Conservation (phyloP, 1,140 invertebrate genomes). For the Pogonomyrmex barbatus region DNA sequence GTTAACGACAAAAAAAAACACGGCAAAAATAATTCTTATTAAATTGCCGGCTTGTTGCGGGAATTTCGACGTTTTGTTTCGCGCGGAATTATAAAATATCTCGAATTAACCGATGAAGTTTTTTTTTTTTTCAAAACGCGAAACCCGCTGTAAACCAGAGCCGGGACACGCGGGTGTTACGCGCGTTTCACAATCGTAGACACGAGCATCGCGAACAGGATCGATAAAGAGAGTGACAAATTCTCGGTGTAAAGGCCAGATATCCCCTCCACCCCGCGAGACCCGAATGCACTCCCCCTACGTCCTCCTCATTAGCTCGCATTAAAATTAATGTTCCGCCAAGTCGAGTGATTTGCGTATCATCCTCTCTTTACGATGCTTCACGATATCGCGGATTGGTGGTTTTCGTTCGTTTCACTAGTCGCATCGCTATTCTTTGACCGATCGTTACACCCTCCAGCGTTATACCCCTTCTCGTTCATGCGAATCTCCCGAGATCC, state of each 20-base stretch:
- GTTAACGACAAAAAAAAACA: conserved; percentile 43
- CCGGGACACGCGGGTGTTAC: neutral
- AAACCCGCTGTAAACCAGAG: neutral
- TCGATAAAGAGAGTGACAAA: conserved; percentile 44
- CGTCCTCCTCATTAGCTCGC: conserved; percentile 29
- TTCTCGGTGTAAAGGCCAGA: neutral
- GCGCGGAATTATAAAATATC: conserved; percentile 33
- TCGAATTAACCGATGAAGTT: conserved; percentile 27
- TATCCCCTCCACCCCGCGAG: neutral
- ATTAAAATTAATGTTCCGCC: conserved; percentile 52
- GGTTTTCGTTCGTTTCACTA: neutral
- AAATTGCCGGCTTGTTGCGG: conserved; percentile 43
- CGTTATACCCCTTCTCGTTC: neutral
- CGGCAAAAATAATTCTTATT: conserved; percentile 52
- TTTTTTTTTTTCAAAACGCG: conserved; percentile 35
- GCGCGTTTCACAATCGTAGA: neutral
- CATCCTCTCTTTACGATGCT: neutral
- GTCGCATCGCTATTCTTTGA: neutral
- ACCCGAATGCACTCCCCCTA: neutral
- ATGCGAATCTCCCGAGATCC: conserved; percentile 9
- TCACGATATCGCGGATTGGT: neutral
- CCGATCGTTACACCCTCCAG: conserved; percentile 27
- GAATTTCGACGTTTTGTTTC: conserved; percentile 53
- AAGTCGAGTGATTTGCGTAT: neutral
- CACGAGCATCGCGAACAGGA: neutral